Base-by-base conservation (phyloP, 2,797 vertebrate species). In the Taeniopygia guttata region DNA sequence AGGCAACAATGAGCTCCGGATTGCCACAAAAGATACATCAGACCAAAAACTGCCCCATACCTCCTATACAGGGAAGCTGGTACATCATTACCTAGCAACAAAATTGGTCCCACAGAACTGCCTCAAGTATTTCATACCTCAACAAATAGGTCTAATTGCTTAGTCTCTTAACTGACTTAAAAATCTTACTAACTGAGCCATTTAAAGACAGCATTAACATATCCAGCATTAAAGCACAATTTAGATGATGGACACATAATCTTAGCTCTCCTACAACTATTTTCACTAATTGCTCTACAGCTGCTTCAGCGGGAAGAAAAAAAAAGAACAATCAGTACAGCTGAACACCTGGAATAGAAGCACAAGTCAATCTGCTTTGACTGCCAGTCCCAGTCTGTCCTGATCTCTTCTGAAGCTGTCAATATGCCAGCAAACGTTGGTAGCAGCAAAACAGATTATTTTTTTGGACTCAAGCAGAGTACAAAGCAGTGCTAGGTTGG, bases 121-220 rank as follows among this genome's bases (percentile, higher is more conserved):
- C 40, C 42, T 88, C 34, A 84, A 81, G 19, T 58, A 84, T 75
- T 80, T 88, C 54, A 81, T 43, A 70, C 13, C 49, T 72, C 1
- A 22, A 10, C 52, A 19, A 93, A 75, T 43, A 91, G 34, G 22
- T 78, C 30, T 94, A 95, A 94, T 84, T 84, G 62, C 77, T 88
- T 68, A 51, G 80, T 46, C 46, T 88, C 83, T 79, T 80, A 92
- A 81, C 38, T 81, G 76, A 93, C 73, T 67, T 70, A 60, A 87
- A 94, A 85, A 77, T 63, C 48, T 85, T 86, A 90, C 66, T 86
- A 75, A 64, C 48, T 20, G 86, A 84, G 63, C 36, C 46, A 54
- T 81, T 95, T 93, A 90, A 91, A 69, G 72, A 84, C 25, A 85
- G 40, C n/a, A 91, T 92, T 93, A 90, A 81, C 80, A 88, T 81